Conservation (phyloP, 2,888 invertebrate species). For the Watsonalla binaria region DNA sequence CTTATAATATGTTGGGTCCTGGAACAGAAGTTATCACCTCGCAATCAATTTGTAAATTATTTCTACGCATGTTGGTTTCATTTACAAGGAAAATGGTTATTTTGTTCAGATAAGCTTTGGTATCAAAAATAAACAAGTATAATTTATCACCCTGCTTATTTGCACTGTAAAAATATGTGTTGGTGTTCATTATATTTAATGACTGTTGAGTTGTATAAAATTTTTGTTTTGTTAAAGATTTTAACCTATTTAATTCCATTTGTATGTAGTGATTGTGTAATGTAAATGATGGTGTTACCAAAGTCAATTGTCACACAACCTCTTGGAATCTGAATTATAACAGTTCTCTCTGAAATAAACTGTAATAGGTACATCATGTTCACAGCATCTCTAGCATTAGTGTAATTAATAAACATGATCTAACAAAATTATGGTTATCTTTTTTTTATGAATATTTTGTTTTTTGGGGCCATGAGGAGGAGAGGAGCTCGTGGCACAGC, state of each 20-base stretch:
- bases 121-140: constrained; percentile 16
- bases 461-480: too few species aligned
- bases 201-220: constrained; percentile 41
- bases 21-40: constrained; percentile 31
- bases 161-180: constrained; percentile 33
- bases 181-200: constrained; percentile 32
- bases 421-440: constrained; percentile 38
- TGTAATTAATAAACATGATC: constrained; percentile 67
- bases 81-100: constrained; percentile 28
- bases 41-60: constrained; percentile 36
- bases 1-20: constrained; percentile 25
- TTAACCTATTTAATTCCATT: constrained; percentile 37
- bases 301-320: constrained; percentile 52
- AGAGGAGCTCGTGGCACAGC: too few species aligned
- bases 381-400: constrained; percentile 64
- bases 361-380: constrained; percentile 50
- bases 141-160: constrained; percentile 28
- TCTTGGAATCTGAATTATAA: constrained; percentile 21
- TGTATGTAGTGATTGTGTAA: constrained; percentile 39
- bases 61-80: constrained; percentile 27
- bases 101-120: constrained; percentile 36
- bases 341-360: constrained; percentile 42
- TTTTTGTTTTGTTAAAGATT: constrained; percentile 51
- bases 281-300: constrained; percentile 53
- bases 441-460: constrained; percentile 19